These are phyloP conservation scores for Drosophila trapezifrons DNA, from an alignment of 1,140 invertebrate species.

Conservation along the genomic window DNA sequence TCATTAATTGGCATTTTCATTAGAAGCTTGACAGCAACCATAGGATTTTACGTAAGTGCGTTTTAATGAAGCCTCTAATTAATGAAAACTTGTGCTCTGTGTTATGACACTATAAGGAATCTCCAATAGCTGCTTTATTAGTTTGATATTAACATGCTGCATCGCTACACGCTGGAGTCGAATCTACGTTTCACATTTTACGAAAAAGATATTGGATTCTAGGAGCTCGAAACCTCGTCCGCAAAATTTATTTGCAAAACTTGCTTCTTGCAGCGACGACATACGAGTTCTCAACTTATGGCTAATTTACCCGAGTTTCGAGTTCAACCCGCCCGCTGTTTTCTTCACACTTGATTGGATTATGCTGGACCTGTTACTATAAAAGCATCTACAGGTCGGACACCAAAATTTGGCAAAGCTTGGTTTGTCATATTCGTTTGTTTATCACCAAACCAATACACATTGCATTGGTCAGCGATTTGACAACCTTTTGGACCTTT, in stretches of 20 bases:
- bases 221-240: too few relatives aligned
- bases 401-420: background rate
- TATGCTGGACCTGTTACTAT: constrained; percentile 6
- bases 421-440: background rate
- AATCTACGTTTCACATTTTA: background rate
- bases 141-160: background rate
- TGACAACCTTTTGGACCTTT: background rate
- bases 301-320: background rate
- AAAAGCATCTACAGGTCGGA: background rate
- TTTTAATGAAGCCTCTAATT: too few relatives aligned
- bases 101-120: too few relatives aligned
- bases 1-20: too few relatives aligned
- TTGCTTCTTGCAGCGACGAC: background rate
- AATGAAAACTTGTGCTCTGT: too few relatives aligned
- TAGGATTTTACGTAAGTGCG: too few relatives aligned
- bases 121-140: background rate
- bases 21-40: too few relatives aligned
- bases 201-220: background rate
- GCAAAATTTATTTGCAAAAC: background rate
- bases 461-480: background rate
- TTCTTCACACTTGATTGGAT: background rate
- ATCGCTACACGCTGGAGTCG: background rate
- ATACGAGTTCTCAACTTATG: background rate
- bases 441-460: background rate
- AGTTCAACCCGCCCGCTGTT: background rate